phyloP scores from a whole-genome alignment of 1,140 invertebrate genomes.

The Dendroctonus ponderosae region DNA sequence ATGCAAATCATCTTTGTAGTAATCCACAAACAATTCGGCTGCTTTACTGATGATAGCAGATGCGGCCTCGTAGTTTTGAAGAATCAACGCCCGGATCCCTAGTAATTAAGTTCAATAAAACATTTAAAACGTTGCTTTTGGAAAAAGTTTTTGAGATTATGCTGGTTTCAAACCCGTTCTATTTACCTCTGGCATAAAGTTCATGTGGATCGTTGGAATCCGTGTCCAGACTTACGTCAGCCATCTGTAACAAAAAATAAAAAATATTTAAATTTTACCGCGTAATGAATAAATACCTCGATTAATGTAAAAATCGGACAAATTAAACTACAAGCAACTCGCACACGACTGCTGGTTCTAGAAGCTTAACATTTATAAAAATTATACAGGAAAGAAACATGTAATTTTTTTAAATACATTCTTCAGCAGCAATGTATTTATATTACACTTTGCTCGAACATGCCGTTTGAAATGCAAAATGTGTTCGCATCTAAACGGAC shows the following conservation, averaged over 20 bases:
- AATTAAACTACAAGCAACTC: too few relatives aligned
- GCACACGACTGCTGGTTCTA: too few relatives aligned
- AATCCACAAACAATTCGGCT: constrained; percentile 66
- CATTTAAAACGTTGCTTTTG: too few relatives aligned
- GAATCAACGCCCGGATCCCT: constrained; percentile 74
- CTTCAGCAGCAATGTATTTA: too few relatives aligned
- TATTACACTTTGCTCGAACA: too few relatives aligned
- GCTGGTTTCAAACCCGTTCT: constrained; percentile 1
- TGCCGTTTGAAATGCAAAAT: too few relatives aligned
- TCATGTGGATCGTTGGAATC: constrained; percentile 55
- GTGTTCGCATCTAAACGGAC: too few relatives aligned
- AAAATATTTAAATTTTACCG: neutral
- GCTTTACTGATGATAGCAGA: constrained; percentile 73
- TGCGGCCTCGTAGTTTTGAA: constrained; percentile 77
- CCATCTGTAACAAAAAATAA: constrained; percentile 54
- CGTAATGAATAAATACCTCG: too few relatives aligned
- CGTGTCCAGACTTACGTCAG: constrained; percentile 53
- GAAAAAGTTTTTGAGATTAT: neutral
- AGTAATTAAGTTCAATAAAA: neutral
- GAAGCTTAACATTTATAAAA: too few relatives aligned
- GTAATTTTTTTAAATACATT: too few relatives aligned
- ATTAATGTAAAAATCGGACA: too few relatives aligned
- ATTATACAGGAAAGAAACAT: too few relatives aligned
- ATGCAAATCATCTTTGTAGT: constrained; percentile 73
- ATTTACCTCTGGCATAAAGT: constrained; percentile 58